Conservation (phyloP, 2,888 invertebrate genomes). For the Nyleta sp. region DNA sequence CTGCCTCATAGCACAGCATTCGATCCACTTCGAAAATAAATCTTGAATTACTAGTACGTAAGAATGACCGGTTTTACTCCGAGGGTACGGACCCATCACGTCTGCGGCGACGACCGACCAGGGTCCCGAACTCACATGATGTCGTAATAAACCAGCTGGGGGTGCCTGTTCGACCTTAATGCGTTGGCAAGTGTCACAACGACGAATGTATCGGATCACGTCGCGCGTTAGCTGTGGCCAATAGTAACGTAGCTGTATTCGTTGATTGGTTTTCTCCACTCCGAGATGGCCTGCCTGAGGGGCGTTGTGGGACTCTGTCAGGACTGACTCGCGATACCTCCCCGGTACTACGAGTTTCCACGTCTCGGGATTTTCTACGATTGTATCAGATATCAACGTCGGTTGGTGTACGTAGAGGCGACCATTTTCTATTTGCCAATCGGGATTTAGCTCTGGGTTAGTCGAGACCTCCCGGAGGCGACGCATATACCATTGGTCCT, state of each 20-base stretch:
- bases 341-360: not conserved
- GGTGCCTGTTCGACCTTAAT: constrained; percentile 2
- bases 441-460: not conserved
- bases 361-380: not conserved
- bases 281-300: not conserved
- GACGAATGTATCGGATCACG: not conserved
- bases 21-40: constrained; percentile 16
- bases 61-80: constrained; percentile 6
- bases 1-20: not conserved
- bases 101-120: constrained; percentile 46
- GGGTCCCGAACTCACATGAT: not conserved
- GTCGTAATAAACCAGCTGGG: not conserved
- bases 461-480: not conserved
- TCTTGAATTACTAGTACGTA: constrained; percentile 30
- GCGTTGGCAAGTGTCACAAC: constrained; percentile 16
- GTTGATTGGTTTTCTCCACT: not conserved
- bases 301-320: not conserved
- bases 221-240: not conserved
- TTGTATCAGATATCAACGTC: too few species aligned
- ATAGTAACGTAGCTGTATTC: not conserved
- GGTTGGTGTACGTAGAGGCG: not conserved
- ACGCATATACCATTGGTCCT: too few species aligned
- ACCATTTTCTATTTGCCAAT: not conserved
- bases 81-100: constrained; percentile 65
- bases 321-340: too few species aligned